Percentiles rank a stretch among this genome's conserved stretches.
phyloP scores from a whole-genome alignment of 2,113 vertebrate species.

The Pitta sordida region DNA sequence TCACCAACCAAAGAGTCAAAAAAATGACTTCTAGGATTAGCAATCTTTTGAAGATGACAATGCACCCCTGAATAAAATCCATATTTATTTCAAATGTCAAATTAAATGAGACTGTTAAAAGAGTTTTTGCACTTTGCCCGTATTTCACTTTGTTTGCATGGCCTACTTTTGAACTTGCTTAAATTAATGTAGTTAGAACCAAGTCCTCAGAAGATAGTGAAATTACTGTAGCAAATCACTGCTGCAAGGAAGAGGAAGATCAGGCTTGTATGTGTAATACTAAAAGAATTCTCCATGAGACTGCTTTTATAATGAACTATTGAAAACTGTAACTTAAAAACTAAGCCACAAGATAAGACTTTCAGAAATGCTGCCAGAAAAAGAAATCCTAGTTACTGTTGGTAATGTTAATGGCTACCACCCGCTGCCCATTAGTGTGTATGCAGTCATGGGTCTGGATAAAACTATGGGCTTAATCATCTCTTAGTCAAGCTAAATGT shows the following conservation, averaged over 20 bases:
- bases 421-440: background rate
- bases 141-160: background rate
- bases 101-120: conserved; percentile 6
- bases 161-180: conserved; percentile 35
- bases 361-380: background rate
- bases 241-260: background rate
- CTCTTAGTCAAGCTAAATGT: background rate
- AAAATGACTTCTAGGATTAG: conserved; percentile 45
- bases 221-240: background rate
- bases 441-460: fast-evolving
- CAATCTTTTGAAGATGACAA: conserved; percentile 7
- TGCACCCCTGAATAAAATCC: conserved; percentile 1
- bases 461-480: background rate
- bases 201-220: conserved; percentile 5
- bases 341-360: background rate
- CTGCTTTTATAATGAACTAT: background rate
- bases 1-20: background rate
- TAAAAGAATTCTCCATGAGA: background rate
- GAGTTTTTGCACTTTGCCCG: background rate
- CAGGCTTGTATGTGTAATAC: background rate
- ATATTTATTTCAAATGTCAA: conserved; percentile 38
- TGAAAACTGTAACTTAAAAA: background rate
- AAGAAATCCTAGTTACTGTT: background rate
- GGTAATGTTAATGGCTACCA: background rate
- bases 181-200: background rate